Conservation (phyloP, 2,113 vertebrate species). For the Motacilla tschutschensis region DNA sequence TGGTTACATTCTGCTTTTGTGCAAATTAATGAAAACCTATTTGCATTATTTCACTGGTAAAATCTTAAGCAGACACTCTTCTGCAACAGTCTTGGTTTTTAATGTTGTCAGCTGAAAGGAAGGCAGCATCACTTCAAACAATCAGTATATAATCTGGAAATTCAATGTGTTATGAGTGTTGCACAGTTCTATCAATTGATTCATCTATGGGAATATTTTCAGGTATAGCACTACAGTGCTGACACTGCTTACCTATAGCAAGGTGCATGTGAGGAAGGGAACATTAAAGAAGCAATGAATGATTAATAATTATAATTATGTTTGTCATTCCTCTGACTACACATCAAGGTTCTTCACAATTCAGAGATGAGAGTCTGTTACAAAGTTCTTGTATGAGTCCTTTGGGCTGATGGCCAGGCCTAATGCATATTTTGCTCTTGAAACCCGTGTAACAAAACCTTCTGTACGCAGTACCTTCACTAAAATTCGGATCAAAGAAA, state of each 20-base stretch:
- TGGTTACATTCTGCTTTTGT: background rate
- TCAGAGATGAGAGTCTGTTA: background rate
- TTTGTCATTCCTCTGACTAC: background rate
- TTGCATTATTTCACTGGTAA: slow-evolving; percentile 12
- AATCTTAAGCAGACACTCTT: background rate
- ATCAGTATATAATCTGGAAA: background rate
- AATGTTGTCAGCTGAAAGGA: slow-evolving; percentile 1
- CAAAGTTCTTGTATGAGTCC: background rate
- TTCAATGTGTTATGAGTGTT: background rate
- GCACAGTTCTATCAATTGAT: background rate
- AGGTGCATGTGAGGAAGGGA: background rate
- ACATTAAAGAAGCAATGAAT: background rate
- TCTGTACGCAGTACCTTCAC: background rate
- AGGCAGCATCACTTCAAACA: background rate
- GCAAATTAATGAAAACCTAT: slow-evolving; percentile 24
- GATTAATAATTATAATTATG: background rate
- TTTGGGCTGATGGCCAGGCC: background rate
- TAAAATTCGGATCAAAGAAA: background rate
- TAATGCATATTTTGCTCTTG: background rate
- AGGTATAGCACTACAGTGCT: background rate
- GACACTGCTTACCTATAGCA: background rate
- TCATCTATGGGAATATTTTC: background rate
- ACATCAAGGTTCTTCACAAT: background rate
- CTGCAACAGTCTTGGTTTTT: background rate
- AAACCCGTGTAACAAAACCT: background rate